Evolutionary conservation across 2,888 invertebrate species (phyloP), one percentile per base, ranked within the genome.

Genomic region (Tigriopus californicus): DNA sequence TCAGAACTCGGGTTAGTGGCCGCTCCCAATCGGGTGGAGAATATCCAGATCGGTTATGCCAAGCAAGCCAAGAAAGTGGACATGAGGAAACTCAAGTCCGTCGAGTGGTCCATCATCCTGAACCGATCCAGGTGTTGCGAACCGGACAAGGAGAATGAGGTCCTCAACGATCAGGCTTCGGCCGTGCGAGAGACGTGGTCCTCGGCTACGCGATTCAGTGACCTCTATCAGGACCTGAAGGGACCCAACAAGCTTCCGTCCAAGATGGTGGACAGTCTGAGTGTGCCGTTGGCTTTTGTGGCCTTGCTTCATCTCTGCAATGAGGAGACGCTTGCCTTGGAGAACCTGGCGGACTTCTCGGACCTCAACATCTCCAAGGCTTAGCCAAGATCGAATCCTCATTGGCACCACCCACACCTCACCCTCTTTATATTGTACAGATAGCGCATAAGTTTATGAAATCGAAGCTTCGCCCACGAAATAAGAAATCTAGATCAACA

Each of bases 261-360:
- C 11, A 77, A 74, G 63, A 83, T 83, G 77, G 73, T 77, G 0
- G 81, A 81, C 55, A 81, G 85, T 24, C 74, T 90, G 56, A 85
- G 83, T 67, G 78, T 82, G 25, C 81, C 85, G 0, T 75, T 89
- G 58, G 83, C 85, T 0, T 80, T 89, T 69, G 79, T 85, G 24
- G 83, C 87, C 0, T 74, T 89, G 18, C 73, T 90, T 4, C 89
- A 90, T 74, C 73, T 90, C 65, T 83, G 85, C 2, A 90, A 90
- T 68, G 89, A 90, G 68, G 80, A 81, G 66, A 79, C 75, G 42
- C 71, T 85, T 1, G 67, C 55, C 5, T 49, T 65, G 18, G 41
- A 40, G 12, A 40, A 54, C n/a, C 1, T n/a, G 13, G 60, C 55
- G n/a, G 55, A 61, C 20, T 46, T 63, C 52, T 41, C 13, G 12